phyloP scores from a whole-genome alignment of 2,113 vertebrate species.

The Psophia crepitans region DNA sequence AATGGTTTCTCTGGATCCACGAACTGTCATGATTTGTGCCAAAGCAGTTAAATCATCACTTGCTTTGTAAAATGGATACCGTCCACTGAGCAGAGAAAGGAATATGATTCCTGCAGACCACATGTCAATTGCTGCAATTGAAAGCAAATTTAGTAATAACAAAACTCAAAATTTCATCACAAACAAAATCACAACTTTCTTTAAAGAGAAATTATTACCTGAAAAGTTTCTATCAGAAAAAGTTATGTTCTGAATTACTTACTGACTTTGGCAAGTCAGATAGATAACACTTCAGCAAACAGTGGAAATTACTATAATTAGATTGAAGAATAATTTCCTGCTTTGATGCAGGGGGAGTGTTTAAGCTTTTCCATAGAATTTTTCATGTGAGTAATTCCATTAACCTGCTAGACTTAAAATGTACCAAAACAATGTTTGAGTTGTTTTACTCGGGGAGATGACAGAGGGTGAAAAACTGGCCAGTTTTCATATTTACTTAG shows the following conservation, averaged over 20 bases:
- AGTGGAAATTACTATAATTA: not conserved
- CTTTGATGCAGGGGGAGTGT: not conserved
- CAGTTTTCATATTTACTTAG: not conserved
- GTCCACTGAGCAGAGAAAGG: constrained; percentile 92
- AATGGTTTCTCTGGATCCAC: constrained; percentile 91
- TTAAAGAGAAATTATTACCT: not conserved
- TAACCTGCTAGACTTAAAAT: not conserved
- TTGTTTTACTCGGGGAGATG: not conserved
- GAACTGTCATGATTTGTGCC: constrained; percentile 95
- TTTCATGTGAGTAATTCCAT: not conserved
- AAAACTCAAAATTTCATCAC: not conserved
- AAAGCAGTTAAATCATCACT: constrained; percentile 94
- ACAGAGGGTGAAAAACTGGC: not conserved
- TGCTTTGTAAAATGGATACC: constrained; percentile 98
- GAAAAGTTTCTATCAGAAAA: not conserved
- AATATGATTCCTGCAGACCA: constrained; percentile 96
- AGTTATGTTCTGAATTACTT: not conserved
- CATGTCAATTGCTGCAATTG: constrained; percentile 89
- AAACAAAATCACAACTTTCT: not conserved
- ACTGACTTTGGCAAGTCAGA: not conserved
- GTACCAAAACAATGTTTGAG: not conserved
- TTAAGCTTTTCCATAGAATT: not conserved
- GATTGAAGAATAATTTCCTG: not conserved
- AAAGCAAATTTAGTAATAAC: constrained; percentile 48
- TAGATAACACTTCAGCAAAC: not conserved